These are phyloP conservation scores for Brenthis ino DNA, from an alignment of 2,888 invertebrate species.

Conservation along the genomic window DNA sequence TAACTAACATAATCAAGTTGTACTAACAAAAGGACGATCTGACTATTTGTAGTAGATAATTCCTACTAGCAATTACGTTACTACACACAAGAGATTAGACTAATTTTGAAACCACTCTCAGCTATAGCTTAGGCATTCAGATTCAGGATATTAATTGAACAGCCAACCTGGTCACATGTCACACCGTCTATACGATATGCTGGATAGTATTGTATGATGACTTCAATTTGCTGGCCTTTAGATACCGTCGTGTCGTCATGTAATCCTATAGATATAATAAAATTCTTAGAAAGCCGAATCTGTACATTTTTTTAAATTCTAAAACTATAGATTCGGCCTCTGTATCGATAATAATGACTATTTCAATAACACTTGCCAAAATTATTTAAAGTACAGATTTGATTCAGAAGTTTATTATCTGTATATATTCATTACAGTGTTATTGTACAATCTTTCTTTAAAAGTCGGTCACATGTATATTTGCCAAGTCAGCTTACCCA, in stretches of 20 bases:
- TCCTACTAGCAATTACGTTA: no score
- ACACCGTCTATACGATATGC: constrained; percentile 34
- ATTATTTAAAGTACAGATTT: no score
- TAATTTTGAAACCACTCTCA: neutral
- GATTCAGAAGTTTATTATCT: no score
- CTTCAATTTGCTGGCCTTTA: no score
- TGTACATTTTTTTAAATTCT: no score
- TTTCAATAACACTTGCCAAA: no score
- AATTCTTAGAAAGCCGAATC: no score
- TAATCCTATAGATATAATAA: no score
- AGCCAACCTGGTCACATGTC: constrained; percentile 36
- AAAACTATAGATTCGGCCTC: neutral
- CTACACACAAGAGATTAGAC: constrained; percentile 2
- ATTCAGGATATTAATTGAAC: constrained; percentile 34
- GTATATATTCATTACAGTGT: neutral
- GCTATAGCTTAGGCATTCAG: constrained; percentile 6
- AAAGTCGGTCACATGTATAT: neutral
- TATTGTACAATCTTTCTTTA: neutral
- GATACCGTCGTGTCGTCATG: no score
- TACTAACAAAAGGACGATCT: no score
- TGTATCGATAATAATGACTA: neutral
- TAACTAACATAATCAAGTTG: no score
- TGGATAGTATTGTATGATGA: constrained; percentile 10
- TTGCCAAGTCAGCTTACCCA: neutral
- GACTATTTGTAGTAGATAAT: no score